These are phyloP conservation scores for Zygothrica quintamaculata DNA, from an alignment of 2,888 invertebrate species.

Conservation along the genomic window DNA sequence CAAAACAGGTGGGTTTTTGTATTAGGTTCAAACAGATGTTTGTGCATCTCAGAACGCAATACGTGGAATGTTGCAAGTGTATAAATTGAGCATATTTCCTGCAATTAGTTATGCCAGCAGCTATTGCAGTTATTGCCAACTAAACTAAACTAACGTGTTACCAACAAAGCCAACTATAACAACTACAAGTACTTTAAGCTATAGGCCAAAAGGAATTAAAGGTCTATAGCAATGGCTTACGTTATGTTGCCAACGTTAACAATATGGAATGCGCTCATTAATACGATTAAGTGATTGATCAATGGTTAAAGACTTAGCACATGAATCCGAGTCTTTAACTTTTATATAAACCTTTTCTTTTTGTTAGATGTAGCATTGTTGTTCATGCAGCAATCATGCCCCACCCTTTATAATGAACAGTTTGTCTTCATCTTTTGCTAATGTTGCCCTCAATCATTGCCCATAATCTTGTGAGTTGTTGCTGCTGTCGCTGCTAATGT, in stretches of 20 bases:
- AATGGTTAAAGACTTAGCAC: too few species aligned
- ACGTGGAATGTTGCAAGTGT: background rate
- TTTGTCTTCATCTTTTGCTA: conserved; percentile 24
- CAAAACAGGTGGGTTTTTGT: conserved; percentile 41
- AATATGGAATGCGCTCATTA: too few species aligned
- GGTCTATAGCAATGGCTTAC: too few species aligned
- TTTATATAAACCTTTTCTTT: background rate
- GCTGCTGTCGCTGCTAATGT: conserved; percentile 11
- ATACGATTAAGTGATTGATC: too few species aligned
- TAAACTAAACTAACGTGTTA: background rate
- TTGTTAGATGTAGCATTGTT: background rate
- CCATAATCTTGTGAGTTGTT: conserved; percentile 48
- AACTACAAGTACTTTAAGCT: too few species aligned
- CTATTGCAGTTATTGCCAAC: conserved; percentile 9
- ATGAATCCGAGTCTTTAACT: too few species aligned
- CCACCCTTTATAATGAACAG: conserved; percentile 23
- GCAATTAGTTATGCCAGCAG: conserved; percentile 29
- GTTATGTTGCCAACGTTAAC: too few species aligned
- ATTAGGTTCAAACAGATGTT: conserved; percentile 22
- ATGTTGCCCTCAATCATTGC: conserved; percentile 48
- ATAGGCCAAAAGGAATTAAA: too few species aligned
- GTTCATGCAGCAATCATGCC: background rate
- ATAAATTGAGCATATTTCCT: background rate
- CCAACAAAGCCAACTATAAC: too few species aligned
- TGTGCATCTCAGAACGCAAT: conserved; percentile 11